Conservation (phyloP, 2,113 vertebrate species). For the Macroglossus sobrinus region DNA sequence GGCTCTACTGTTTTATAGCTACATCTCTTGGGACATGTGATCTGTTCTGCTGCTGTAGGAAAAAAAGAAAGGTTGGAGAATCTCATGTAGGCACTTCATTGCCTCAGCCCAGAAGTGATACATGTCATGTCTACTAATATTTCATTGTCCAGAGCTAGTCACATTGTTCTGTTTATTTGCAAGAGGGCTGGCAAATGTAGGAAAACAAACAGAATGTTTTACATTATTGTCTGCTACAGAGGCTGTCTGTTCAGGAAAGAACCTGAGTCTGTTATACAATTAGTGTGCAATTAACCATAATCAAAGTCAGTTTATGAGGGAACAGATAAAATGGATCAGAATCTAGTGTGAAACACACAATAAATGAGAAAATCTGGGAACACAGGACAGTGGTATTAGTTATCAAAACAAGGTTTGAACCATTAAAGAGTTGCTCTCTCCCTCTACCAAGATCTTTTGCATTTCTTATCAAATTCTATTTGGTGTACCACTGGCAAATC, state of each 20-base stretch:
- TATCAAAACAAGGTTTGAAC: not conserved
- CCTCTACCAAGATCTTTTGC: not conserved
- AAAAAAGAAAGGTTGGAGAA: not conserved
- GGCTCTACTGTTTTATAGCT: not conserved
- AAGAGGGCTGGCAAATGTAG: conserved; percentile 4
- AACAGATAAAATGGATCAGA: not conserved
- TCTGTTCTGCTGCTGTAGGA: not conserved
- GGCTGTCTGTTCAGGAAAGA: not conserved
- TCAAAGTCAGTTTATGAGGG: not conserved
- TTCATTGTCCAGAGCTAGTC: conserved; percentile 5
- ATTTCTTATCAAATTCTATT: not conserved
- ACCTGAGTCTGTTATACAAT: not conserved
- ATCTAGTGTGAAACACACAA: conserved; percentile 16
- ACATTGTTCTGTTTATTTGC: not conserved
- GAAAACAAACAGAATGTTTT: not conserved
- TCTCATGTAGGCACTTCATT: not conserved
- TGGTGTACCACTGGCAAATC: not conserved
- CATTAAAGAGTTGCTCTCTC: not conserved
- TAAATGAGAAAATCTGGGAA: not conserved
- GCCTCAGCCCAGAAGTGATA: not conserved
- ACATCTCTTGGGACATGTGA: not conserved
- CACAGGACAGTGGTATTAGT: not conserved
- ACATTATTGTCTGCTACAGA: not conserved
- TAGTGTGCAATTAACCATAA: not conserved
- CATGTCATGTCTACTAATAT: not conserved